phyloP scores from a whole-genome alignment of 2,113 vertebrate genomes.

The Rostratula benghalensis region DNA sequence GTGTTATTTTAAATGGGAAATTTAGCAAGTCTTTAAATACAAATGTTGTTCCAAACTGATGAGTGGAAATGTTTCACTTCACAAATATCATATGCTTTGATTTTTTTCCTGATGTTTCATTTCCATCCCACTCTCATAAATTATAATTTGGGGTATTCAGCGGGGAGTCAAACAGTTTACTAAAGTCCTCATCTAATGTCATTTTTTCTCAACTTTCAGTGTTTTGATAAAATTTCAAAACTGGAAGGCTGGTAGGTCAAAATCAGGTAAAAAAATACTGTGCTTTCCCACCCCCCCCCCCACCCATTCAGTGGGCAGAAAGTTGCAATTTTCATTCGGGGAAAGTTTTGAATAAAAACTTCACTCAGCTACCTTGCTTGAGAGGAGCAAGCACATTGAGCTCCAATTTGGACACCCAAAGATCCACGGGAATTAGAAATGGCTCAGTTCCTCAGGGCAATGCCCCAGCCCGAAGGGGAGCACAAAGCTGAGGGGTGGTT shows the following conservation, averaged over 20 bases:
- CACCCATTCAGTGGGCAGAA: neutral
- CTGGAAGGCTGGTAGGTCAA: neutral
- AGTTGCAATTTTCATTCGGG: neutral
- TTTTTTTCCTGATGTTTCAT: neutral
- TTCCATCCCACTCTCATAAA: neutral
- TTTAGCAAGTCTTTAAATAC: neutral
- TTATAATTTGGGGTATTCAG: neutral
- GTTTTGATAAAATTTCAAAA: neutral
- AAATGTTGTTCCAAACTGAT: neutral
- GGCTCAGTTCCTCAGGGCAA: neutral
- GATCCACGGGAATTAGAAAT: neutral
- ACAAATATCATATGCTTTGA: neutral
- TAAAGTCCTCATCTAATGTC: neutral
- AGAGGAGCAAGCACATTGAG: accelerated
- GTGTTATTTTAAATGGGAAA: neutral
- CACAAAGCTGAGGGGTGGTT: neutral
- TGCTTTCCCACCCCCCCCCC: too few relatives aligned
- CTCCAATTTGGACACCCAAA: neutral
- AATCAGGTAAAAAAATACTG: neutral
- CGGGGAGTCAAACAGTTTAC: neutral
- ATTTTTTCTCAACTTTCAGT: neutral
- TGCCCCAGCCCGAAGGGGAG: neutral
- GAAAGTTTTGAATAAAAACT: neutral
- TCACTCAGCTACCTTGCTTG: neutral
- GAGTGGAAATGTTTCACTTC: neutral